Evolutionary conservation across 2,888 invertebrate genomes (phyloP), one percentile per base, ranked within the genome.

Genomic region (Cataglyphis rosenhaueri): DNA sequence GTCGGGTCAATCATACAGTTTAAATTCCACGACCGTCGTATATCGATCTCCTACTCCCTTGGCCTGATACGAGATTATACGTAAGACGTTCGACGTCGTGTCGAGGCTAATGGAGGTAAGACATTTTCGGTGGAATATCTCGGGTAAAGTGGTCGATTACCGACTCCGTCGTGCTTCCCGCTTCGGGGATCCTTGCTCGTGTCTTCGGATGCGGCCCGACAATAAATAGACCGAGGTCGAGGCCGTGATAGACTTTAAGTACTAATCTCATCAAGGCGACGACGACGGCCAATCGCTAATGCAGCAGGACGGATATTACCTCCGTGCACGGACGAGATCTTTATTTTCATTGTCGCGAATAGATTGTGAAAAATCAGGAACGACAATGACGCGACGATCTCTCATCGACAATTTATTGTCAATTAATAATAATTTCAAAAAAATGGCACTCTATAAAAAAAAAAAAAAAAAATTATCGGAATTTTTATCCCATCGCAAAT

Each of bases 211-310:
- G 52, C 66, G 38, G 48, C 38, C 38, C 25, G 71, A 38, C 71
- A 65, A 81, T 81, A 83, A 83, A 73, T 81, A 73, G 81, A 79
- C 57, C 75, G 74, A 84, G 82, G 74, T 84, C 74, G 82, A 71
- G 25, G 55, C 35, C 48, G 32, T 82, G 84, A 82, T 84, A 75
- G 76, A 64, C 82, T 84, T 71, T 75, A 82, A 82, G 70, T 76
- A 68, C 75, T 84, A 82, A 84, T 84, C 76, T 76, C 76, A 78
- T 84, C 70, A 70, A 35, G 81, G 25, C 66, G 48, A 52, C 38
- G 71, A 65, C 81, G 78, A 71, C 78, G 66, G 29, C 66, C 32
- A 38, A 64, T 71, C 82, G 75, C 76, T 76, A 84, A 84, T 84
- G 75, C 76, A 76, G 29, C 35, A 44, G 57, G 18, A 35, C 78